Evolutionary conservation across 64 coral and sea anemone genomes (phyloP).

Genomic region (Acropora yongei): DNA sequence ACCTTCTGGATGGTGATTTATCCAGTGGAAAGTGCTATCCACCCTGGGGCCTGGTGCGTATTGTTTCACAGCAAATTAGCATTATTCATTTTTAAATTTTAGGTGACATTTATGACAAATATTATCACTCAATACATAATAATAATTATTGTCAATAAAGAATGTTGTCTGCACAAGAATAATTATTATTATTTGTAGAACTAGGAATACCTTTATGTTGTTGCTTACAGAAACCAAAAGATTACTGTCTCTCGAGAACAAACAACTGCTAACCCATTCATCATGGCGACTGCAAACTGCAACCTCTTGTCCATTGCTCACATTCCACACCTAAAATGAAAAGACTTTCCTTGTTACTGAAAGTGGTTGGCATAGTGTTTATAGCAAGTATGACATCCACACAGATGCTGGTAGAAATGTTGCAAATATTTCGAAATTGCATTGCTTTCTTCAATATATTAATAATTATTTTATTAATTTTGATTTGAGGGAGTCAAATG

Average conservation of each 20-base stretch:
- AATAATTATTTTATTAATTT: neutral
- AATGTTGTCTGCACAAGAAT: neutral
- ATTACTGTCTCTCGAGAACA: slow-evolving; percentile 71
- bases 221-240: slow-evolving; percentile 90
- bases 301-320: slow-evolving; percentile 51
- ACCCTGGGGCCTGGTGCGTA: too few relatives aligned
- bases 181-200: neutral
- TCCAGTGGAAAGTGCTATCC: too few relatives aligned
- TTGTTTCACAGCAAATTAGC: too few relatives aligned
- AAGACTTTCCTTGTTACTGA: neutral
- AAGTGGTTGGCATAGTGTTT: too few relatives aligned
- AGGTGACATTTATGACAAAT: too few relatives aligned
- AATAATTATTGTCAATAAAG: too few relatives aligned
- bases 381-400: too few relatives aligned
- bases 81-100: too few relatives aligned
- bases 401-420: too few relatives aligned
- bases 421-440: too few relatives aligned
- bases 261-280: slow-evolving; percentile 83
- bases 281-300: slow-evolving; percentile 69
- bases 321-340: slow-evolving; percentile 73
- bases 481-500: neutral
- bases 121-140: too few relatives aligned
- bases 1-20: too few relatives aligned
- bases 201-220: slow-evolving; percentile 76
- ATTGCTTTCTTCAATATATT: neutral